phyloP scores from a whole-genome alignment of 2,113 vertebrate species.

The Gobio gobio region DNA sequence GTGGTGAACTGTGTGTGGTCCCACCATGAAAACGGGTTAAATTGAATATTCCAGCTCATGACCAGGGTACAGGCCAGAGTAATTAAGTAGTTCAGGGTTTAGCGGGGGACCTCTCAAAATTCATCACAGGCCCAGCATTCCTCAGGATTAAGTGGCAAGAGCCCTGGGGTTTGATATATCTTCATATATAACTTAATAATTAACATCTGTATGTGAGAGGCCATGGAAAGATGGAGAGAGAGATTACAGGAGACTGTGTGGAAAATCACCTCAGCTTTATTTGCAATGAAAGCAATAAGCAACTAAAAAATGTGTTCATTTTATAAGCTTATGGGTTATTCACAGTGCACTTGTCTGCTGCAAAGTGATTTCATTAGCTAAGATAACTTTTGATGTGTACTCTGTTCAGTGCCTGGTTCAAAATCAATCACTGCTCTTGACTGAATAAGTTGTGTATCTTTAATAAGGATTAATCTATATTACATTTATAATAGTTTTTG shows the following conservation, averaged over 20 bases:
- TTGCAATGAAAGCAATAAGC: slow-evolving; percentile 67
- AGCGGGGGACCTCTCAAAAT: slow-evolving; percentile 40
- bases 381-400: background rate
- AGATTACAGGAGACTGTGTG: background rate
- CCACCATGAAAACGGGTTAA: background rate
- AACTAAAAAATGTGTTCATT: slow-evolving; percentile 49
- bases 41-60: slow-evolving; percentile 24
- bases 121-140: slow-evolving; percentile 42
- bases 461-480: no score
- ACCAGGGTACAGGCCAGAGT: slow-evolving; percentile 33
- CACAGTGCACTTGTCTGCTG: background rate
- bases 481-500: no score
- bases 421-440: no score
- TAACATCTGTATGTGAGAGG: background rate
- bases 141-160: slow-evolving; percentile 41
- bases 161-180: background rate
- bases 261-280: slow-evolving; percentile 64
- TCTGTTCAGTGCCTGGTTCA: background rate
- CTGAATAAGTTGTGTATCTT: no score
- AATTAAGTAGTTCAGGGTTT: slow-evolving; percentile 48
- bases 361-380: background rate
- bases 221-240: background rate
- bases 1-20: background rate
- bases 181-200: background rate
- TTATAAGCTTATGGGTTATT: background rate